Evolutionary conservation across 2,888 invertebrate genomes (phyloP), one percentile per base, ranked within the genome.

Genomic region (Thecocarcelia acutangulata): DNA sequence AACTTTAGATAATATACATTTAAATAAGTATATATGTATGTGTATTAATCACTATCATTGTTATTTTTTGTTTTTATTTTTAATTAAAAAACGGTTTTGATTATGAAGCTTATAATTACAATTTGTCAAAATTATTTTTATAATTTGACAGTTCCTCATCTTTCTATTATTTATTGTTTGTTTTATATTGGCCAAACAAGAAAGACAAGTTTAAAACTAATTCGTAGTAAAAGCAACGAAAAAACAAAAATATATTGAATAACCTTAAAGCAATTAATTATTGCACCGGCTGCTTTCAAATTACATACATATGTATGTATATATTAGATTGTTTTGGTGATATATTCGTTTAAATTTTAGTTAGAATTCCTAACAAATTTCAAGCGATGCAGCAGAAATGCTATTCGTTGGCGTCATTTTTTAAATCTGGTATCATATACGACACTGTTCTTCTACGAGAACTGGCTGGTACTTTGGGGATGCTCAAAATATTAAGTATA

Each of bases 61-160:
- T 33, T n/a, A 40, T 54, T 54, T 63, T 42, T 59, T 24, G 12
- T 40, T 46, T 33, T 9, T 33, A 8, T 24, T 24, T 24, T 5
- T 5, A 33, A 33, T 33, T 15, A 68, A 73, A 17, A 66, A 68
- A 68, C 70, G 21, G 28, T 61, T 42, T 68, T 72, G 52, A 82
- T 82, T 42, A 75, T 75, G 0, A 66, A 13, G 13, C 24, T 66
- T 42, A 50, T 78, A 70, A 72, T 82, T 78, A 42, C 59, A 78
- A 70, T 75, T 82, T 75, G 70, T 82, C 74, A 78, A 82, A 82
- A 72, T 72, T 48, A 48, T 72, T 58, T 56, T 69, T 24, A 50
- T 33, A 28, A 37, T 50, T 42, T 74, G 81, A 78, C 64, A 70
- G 48, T 66, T 52, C 1, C 40, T 76, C 44, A 12, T 77, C 76